A percentile compares a stretch with the other conserved stretches of the same genome.
These are phyloP conservation scores for Oncorhynchus tshawytscha DNA, from an alignment of 2,113 vertebrate species.

Conservation along the genomic window DNA sequence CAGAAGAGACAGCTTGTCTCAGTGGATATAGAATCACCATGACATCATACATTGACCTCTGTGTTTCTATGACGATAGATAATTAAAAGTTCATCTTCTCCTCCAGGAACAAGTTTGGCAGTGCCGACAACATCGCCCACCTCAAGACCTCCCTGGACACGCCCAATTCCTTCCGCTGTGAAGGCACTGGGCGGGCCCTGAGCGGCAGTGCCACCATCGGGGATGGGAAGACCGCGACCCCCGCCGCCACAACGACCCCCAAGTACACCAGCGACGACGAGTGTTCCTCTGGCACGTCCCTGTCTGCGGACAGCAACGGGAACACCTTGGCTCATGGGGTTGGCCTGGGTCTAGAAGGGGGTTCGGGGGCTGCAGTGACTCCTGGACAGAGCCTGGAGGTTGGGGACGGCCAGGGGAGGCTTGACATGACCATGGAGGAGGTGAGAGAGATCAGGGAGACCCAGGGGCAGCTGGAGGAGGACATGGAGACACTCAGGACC, in stretches of 20 bases:
- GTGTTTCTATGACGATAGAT: too few species aligned
- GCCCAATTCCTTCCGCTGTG: conserved; percentile 65
- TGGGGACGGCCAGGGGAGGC: conserved; percentile 47
- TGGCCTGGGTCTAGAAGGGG: conserved; percentile 4
- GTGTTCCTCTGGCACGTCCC: conserved; percentile 87
- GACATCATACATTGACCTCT: too few species aligned
- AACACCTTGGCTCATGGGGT: conserved; percentile 29
- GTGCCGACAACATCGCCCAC: conserved; percentile 92
- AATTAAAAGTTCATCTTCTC: too few species aligned
- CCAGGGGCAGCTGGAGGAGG: conserved; percentile 88
- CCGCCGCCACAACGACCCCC: conserved; percentile 65
- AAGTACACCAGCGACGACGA: conserved; percentile 93
- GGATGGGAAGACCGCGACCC: conserved; percentile 36
- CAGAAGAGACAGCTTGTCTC: too few species aligned
- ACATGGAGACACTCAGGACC: conserved; percentile 86
- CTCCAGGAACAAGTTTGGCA: conserved; percentile 89
- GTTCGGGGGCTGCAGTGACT: conserved; percentile 50
- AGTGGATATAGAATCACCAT: too few species aligned
- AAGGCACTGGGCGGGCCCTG: conserved; percentile 76
- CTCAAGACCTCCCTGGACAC: conserved; percentile 86
- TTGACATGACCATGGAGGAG: conserved; percentile 81
- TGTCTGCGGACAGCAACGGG: conserved; percentile 87
- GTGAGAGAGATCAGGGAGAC: conserved; percentile 86
- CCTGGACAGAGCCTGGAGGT: conserved; percentile 73
- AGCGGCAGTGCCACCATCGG: conserved; percentile 89